These are phyloP conservation scores for Artemisiospiza belli DNA, from an alignment of 2,113 vertebrate genomes.

Conservation along the genomic window DNA sequence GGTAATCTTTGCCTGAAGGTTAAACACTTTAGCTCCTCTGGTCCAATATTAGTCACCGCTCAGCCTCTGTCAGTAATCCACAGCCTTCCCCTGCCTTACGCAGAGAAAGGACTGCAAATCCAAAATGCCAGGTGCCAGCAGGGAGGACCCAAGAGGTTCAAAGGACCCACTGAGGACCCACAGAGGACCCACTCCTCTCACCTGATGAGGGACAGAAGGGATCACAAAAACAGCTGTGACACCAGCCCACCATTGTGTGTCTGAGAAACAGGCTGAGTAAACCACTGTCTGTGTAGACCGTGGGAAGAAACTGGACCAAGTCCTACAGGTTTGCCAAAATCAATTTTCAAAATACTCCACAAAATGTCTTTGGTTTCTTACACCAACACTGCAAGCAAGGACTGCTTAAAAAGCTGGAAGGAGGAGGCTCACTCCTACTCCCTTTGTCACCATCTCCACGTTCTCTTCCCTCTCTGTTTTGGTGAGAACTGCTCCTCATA, in stretches of 20 bases:
- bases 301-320: neutral
- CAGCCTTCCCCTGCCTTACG: neutral
- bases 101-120: neutral
- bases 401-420: neutral
- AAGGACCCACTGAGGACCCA: neutral
- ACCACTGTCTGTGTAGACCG: accelerated
- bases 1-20: conserved; percentile 56
- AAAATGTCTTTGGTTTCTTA: neutral
- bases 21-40: neutral
- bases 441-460: neutral
- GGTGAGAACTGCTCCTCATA: neutral
- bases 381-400: neutral
- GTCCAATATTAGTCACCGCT: neutral
- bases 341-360: neutral
- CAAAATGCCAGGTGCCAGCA: accelerated
- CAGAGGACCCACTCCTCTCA: accelerated
- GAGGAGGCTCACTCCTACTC: neutral
- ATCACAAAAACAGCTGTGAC: accelerated
- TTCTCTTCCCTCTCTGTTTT: neutral
- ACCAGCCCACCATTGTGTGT: accelerated
- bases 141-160: neutral
- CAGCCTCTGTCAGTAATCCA: neutral
- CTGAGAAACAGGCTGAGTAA: neutral
- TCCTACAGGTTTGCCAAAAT: neutral
- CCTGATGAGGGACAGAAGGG: neutral